phyloP scores from a whole-genome alignment of 2,888 invertebrate genomes.

The Nephrotoma guestfalica region DNA sequence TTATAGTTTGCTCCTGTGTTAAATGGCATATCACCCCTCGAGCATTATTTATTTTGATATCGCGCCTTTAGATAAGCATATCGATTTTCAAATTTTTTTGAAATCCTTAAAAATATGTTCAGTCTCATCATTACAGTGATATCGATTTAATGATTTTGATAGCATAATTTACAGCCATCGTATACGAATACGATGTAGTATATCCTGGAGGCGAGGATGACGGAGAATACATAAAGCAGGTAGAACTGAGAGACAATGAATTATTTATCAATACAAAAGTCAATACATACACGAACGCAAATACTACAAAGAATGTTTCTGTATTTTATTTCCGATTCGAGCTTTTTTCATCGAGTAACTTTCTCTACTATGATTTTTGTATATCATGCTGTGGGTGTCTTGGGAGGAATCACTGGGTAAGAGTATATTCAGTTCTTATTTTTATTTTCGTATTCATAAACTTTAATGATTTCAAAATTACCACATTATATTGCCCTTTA shows the following conservation, averaged over 20 bases:
- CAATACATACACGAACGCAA: not conserved
- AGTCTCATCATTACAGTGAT: not conserved
- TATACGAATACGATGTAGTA: not conserved
- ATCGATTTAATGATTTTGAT: not conserved
- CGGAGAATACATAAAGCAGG: not conserved
- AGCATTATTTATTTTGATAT: too few relatives aligned
- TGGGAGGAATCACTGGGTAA: not conserved
- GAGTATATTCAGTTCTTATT: not conserved
- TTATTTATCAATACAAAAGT: not conserved
- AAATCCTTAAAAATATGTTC: not conserved
- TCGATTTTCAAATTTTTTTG: too few relatives aligned
- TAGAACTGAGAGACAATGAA: not conserved
- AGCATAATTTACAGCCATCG: not conserved
- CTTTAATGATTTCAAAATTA: not conserved
- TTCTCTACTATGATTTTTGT: not conserved
- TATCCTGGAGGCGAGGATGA: not conserved
- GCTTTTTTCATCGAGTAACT: not conserved
- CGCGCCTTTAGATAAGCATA: too few relatives aligned
- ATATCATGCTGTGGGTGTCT: not conserved
- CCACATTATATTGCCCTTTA: not conserved
- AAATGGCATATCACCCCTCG: too few relatives aligned
- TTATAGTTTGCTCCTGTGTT: too few relatives aligned
- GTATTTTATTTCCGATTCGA: not conserved
- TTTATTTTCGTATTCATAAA: not conserved
- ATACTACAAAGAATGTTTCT: not conserved